Evolutionary conservation across 2,113 vertebrate species (phyloP).

Genomic region (Cygnus buccinator): DNA sequence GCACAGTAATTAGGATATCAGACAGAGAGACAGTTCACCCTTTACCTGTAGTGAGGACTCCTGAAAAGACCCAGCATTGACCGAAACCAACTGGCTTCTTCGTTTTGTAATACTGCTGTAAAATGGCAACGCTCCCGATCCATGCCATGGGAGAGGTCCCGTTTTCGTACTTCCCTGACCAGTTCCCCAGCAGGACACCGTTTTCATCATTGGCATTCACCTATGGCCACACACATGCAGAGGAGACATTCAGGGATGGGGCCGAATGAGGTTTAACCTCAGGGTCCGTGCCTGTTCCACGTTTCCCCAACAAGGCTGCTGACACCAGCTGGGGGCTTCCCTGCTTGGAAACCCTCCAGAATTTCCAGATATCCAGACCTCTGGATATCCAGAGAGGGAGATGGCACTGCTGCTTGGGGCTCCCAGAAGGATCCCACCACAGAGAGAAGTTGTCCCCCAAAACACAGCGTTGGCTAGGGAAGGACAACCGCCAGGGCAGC

Average conservation of each 20-base stretch:
- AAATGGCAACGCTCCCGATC: conserved; percentile 64
- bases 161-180: conserved; percentile 44
- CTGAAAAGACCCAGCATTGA: conserved; percentile 78
- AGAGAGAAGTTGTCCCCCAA: neutral
- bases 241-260: neutral
- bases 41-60: conserved; percentile 75
- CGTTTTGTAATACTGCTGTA: conserved; percentile 63
- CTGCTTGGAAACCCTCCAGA: neutral
- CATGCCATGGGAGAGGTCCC: conserved; percentile 64
- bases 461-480: neutral
- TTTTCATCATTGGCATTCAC: conserved; percentile 62
- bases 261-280: neutral
- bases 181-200: conserved; percentile 63
- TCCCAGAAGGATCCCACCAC: neutral
- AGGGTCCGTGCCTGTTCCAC: neutral
- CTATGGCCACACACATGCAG: conserved; percentile 2
- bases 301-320: neutral
- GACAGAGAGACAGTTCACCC: neutral
- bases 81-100: conserved; percentile 36
- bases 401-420: fast-evolving
- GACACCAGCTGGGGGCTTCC: neutral
- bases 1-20: neutral
- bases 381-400: neutral
- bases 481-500: neutral
- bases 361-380: no score